Evolutionary conservation across 2,888 invertebrate species (phyloP).

Genomic region (Yponomeuta sedellus): DNA sequence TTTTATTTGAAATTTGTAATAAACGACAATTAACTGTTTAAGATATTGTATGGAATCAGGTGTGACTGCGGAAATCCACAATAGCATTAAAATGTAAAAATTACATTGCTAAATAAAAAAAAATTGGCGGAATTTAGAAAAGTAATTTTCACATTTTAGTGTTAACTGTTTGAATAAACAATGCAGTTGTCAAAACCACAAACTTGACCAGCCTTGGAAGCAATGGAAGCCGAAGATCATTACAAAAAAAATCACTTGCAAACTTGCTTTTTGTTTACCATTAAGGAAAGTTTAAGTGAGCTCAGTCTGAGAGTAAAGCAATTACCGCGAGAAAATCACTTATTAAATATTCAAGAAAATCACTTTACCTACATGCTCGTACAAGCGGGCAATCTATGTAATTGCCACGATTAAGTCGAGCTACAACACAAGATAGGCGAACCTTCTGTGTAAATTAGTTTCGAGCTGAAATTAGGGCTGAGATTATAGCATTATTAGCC

Average conservation of each 20-base stretch:
- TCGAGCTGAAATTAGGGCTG: neutral
- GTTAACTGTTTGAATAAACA: too few species aligned
- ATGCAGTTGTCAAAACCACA: too few species aligned
- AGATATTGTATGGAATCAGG: too few species aligned
- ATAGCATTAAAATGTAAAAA: too few species aligned
- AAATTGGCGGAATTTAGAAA: too few species aligned
- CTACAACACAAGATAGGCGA: slow-evolving; percentile 7
- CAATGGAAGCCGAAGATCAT: too few species aligned
- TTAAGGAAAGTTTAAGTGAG: neutral
- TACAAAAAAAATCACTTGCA: neutral
- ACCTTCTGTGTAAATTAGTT: neutral
- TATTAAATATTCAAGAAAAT: slow-evolving; percentile 13
- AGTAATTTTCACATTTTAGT: too few species aligned
- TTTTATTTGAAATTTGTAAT: too few species aligned
- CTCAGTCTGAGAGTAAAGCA: slow-evolving; percentile 3
- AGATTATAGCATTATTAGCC: neutral
- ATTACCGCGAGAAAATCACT: slow-evolving; percentile 12
- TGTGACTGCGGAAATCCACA: too few species aligned
- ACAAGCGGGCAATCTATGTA: slow-evolving; percentile 15
- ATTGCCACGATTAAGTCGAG: slow-evolving; percentile 15
- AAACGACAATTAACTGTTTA: too few species aligned
- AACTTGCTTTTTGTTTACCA: neutral
- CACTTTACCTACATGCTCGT: slow-evolving; percentile 11
- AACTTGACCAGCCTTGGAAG: too few species aligned
- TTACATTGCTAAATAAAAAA: too few species aligned